phyloP scores from a whole-genome alignment of 2,888 invertebrate species.

The Tholera decimalis region DNA sequence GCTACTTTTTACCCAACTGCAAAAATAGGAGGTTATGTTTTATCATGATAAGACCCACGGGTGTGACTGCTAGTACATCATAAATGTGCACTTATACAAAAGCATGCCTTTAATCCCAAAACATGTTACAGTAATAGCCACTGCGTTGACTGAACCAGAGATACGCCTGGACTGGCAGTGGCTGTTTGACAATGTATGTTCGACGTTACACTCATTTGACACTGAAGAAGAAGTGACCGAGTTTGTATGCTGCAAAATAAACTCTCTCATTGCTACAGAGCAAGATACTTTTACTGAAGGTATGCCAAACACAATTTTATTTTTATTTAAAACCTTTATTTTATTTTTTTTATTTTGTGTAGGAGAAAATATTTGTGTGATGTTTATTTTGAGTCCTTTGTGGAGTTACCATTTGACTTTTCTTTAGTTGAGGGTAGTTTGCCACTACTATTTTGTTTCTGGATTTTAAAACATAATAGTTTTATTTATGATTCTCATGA shows the following conservation, averaged over 20 bases:
- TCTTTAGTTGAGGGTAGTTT: too few species aligned
- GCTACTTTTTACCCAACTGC: too few species aligned
- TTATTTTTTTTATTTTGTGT: not conserved
- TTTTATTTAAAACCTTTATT: not conserved
- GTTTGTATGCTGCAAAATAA: slow-evolving; percentile 98
- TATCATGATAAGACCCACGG: too few species aligned
- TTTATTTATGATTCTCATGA: too few species aligned
- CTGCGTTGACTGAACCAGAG: slow-evolving; percentile 96
- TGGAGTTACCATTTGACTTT: too few species aligned
- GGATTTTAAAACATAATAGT: too few species aligned
- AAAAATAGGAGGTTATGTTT: too few species aligned
- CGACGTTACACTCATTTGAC: slow-evolving; percentile 97
- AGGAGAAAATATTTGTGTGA: not conserved
- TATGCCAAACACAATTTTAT: slow-evolving; percentile 55
- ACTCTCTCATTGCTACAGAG: slow-evolving; percentile 97
- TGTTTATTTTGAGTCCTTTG: not conserved
- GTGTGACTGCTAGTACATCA: accelerated
- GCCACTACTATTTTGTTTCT: too few species aligned
- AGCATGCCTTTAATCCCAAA: not conserved
- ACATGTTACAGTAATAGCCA: slow-evolving; percentile 94
- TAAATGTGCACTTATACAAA: not conserved
- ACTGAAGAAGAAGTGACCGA: slow-evolving; percentile 98
- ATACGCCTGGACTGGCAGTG: slow-evolving; percentile 98
- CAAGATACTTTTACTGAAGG: slow-evolving; percentile 92
- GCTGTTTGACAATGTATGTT: slow-evolving; percentile 96